Evolutionary conservation across 2,113 vertebrate genomes (phyloP), one percentile per base, ranked within the genome.

Genomic region (Pomatorhinus ruficollis): DNA sequence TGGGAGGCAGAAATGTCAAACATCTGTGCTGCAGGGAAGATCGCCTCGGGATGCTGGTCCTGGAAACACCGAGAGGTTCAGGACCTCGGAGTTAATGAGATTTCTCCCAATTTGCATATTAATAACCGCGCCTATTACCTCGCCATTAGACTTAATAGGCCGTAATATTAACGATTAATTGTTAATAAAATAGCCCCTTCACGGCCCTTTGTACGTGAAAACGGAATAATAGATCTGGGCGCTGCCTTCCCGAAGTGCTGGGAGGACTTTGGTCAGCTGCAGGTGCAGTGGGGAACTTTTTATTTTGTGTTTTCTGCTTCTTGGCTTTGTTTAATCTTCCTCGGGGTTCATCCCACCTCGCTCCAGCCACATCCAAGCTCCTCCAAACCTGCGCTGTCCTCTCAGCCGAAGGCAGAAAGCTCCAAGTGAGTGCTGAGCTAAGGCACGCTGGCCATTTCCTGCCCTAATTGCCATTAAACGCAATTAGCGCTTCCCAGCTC

Each of bases 81-180:
- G 33, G 45, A 49, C 79, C 54, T 71, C 11, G 63, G 50, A 49
- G 25, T 56, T 96, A 93, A 95, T 84, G 77, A 89, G 69, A 64
- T 89, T 57, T 45, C 66, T 66, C 39, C 68, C 22, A 47, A 94
- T 97, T 92, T 96, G 85, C 96, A 95, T 95, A 57, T 91, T 93
- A 87, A 92, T 87, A 90, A 83, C 72, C 6, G 13, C 15, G 11
- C 61, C 68, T 66, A 42, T 93, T 76, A 81, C 54, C 40, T 74
- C 24, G 24, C 45, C 20, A 6, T 83, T 70, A 47, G 76, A 42
- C 71, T 80, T 78, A 64, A 91, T 76, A 75, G 52, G n/a, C 69
- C 1, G 4, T 39, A 31, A 90, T 81, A 89, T 63, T 83, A 74
- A 20, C 95, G 52, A 93, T 69, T 86, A 94, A 78, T 83, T 77